Percentiles rank a stretch among this genome's conserved stretches.
These are phyloP conservation scores for Danio aesculapii DNA, from an alignment of 2,797 vertebrate species.

Conservation along the genomic window DNA sequence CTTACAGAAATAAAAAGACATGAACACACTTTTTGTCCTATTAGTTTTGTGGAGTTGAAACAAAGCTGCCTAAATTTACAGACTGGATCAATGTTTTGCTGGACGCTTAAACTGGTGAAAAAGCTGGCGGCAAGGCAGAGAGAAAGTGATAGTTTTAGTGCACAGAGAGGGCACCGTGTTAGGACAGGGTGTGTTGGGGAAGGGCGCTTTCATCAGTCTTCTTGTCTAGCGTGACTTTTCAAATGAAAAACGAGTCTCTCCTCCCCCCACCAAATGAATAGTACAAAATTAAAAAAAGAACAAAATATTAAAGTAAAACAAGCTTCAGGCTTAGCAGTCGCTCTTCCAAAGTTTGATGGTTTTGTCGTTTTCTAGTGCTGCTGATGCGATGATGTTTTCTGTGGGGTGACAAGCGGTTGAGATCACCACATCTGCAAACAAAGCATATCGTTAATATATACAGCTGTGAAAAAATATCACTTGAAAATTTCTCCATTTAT, in stretches of 20 bases:
- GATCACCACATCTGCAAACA: constrained; percentile 91
- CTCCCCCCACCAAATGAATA: constrained; percentile 50
- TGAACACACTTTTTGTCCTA: constrained; percentile 1
- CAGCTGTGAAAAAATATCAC: background rate
- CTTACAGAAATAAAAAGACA: constrained; percentile 7
- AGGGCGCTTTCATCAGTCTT: constrained; percentile 47
- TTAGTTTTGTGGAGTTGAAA: constrained; percentile 25
- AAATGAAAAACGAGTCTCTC: constrained; percentile 47
- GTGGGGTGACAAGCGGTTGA: constrained; percentile 98
- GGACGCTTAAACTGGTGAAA: constrained; percentile 37
- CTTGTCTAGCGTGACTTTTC: constrained; percentile 59
- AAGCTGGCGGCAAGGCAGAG: constrained; percentile 52
- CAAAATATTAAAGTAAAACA: constrained; percentile 59
- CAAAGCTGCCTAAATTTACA: constrained; percentile 48
- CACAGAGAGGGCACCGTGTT: constrained; percentile 30
- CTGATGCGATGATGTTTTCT: constrained; percentile 98
- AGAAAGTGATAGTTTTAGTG: constrained; percentile 35
- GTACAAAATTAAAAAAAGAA: constrained; percentile 63
- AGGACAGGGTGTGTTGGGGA: constrained; percentile 40
- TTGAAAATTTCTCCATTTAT: background rate
- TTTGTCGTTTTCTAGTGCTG: constrained; percentile 98
- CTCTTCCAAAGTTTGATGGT: constrained; percentile 99
- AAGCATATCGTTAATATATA: too few relatives aligned
- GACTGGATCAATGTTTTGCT: constrained; percentile 14
- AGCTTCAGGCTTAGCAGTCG: constrained; percentile 87